Evolutionary conservation across 92 coral and sea anemone species (phyloP).

Genomic region (Phenganax marumi): DNA sequence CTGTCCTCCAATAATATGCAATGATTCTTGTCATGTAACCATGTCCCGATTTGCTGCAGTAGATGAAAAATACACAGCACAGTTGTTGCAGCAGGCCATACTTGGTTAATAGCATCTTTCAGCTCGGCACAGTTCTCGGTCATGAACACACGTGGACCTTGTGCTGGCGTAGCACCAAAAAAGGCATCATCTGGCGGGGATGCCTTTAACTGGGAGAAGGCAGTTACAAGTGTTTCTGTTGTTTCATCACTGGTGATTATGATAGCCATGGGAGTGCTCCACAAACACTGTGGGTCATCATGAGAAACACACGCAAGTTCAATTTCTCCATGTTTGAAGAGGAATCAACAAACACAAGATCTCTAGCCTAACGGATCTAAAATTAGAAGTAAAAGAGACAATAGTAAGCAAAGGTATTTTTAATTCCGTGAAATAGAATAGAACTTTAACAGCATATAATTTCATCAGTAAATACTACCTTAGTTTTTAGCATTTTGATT

Average conservation of each 20-base stretch:
- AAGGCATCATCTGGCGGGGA: neutral
- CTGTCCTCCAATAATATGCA: slow-evolving; percentile 16
- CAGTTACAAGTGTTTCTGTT: neutral
- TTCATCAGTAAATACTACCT: too few relatives aligned
- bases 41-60: too few relatives aligned
- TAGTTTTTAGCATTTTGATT: too few relatives aligned
- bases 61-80: too few relatives aligned
- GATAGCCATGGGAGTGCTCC: slow-evolving; percentile 1
- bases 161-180: neutral
- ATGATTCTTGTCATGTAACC: slow-evolving; percentile 7
- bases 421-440: too few relatives aligned
- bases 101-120: neutral
- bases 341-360: neutral
- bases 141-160: slow-evolving; percentile 6
- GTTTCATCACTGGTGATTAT: slow-evolving; percentile 11
- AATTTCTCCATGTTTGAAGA: slow-evolving; percentile 4
- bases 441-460: too few relatives aligned
- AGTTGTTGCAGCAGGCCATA: neutral
- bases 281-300: neutral
- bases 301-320: neutral
- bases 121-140: slow-evolving; percentile 7
- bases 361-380: neutral
- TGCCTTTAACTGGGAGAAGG: neutral
- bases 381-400: too few relatives aligned
- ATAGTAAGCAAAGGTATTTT: too few relatives aligned